A percentile compares a stretch with the other conserved stretches of the same genome.
Evolutionary conservation across 2,113 vertebrate genomes (phyloP).

Genomic region (Albula glossodonta): DNA sequence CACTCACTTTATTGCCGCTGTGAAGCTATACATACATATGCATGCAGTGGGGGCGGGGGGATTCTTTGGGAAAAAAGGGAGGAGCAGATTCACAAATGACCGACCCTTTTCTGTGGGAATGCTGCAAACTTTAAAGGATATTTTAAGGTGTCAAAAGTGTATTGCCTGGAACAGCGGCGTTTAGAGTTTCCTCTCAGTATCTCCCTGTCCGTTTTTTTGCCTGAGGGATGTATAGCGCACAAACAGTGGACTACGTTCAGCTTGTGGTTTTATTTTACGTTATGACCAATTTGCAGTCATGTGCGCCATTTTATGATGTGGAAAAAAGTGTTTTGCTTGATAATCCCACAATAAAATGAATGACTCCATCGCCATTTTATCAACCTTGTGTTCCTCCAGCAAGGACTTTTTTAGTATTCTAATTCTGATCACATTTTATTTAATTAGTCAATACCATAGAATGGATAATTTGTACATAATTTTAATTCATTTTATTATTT

Average conservation of each 20-base stretch:
- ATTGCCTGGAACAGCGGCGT: constrained; percentile 35
- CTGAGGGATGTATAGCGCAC: not conserved
- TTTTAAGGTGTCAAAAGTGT: constrained; percentile 40
- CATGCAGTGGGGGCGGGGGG: constrained; percentile 5
- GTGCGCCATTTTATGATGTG: not conserved
- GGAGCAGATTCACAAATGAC: constrained; percentile 4
- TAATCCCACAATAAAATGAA: not conserved
- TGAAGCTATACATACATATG: constrained; percentile 32
- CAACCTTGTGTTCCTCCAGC: not conserved
- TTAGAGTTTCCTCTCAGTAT: constrained; percentile 39
- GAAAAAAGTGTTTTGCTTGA: not conserved
- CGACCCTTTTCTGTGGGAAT: not conserved
- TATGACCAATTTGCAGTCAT: not conserved
- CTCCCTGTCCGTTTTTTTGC: not conserved
- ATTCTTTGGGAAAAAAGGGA: not conserved
- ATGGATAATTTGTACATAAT: too few species aligned
- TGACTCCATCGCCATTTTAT: not conserved
- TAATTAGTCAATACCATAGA: too few species aligned
- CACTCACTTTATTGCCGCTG: constrained; percentile 23
- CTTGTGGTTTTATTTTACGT: not conserved
- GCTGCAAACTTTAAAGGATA: constrained; percentile 30
- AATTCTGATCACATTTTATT: not conserved
- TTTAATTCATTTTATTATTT: too few species aligned
- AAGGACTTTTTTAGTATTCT: not conserved
- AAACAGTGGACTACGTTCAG: not conserved